phyloP scores from a whole-genome alignment of 2,888 invertebrate species.

The Callinectes sapidus region DNA sequence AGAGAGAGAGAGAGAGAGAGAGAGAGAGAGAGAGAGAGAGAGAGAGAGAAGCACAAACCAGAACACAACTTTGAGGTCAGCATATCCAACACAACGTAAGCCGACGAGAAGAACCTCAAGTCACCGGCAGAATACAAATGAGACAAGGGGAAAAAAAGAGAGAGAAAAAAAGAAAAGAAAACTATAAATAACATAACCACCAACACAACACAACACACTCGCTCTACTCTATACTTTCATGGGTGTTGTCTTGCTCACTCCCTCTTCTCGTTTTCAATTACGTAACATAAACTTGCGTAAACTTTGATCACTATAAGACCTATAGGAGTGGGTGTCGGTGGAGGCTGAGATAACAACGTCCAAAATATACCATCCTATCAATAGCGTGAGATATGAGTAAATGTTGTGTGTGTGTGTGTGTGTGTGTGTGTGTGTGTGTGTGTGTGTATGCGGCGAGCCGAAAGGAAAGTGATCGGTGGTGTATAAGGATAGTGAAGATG shows the following conservation, averaged over 20 bases:
- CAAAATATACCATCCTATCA: neutral
- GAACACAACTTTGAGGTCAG: neutral
- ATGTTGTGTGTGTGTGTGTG: neutral
- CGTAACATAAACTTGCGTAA: neutral
- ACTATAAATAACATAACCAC: neutral
- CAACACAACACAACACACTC: neutral
- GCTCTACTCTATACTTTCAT: neutral
- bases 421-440: neutral
- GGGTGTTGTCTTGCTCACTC: neutral
- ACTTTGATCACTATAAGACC: neutral
- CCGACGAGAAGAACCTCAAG: neutral
- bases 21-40: conserved; percentile 44
- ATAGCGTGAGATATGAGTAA: neutral
- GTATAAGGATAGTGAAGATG: neutral
- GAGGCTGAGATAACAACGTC: neutral
- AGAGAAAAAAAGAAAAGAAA: neutral
- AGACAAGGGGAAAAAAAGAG: neutral
- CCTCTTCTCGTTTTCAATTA: conserved; percentile 2
- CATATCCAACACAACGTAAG: neutral
- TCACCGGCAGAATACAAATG: neutral
- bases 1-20: conserved; percentile 42
- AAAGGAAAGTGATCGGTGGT: neutral
- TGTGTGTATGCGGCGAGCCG: neutral
- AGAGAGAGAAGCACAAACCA: neutral
- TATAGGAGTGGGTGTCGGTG: neutral